A percentile compares a stretch with the other conserved stretches of the same genome.
Conservation (phyloP, 2,888 invertebrate species). For the Mythimna albipuncta region DNA sequence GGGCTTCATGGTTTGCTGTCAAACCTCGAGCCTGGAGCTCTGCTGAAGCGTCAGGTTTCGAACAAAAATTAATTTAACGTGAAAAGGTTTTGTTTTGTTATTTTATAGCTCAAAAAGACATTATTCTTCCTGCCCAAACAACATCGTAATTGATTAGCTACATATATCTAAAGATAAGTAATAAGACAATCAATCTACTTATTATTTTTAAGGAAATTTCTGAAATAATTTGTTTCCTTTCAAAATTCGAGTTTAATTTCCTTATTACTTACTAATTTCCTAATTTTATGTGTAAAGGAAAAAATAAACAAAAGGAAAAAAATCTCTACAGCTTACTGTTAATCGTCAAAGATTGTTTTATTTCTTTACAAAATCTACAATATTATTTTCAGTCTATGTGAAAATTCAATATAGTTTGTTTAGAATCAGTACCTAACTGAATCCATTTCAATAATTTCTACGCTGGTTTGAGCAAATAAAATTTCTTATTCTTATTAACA, state of each 20-base stretch:
- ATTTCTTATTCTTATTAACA: too few species aligned
- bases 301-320: not conserved
- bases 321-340: slow-evolving; percentile 9
- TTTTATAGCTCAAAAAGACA: not conserved
- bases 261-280: slow-evolving; percentile 16
- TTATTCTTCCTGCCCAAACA: not conserved
- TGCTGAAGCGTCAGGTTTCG: too few species aligned
- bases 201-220: not conserved
- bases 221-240: not conserved
- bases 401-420: too few species aligned
- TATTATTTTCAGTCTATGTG: too few species aligned
- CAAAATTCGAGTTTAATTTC: slow-evolving; percentile 17
- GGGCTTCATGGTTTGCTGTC: too few species aligned
- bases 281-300: slow-evolving; percentile 17
- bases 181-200: not conserved
- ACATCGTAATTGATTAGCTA: not conserved
- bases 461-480: too few species aligned
- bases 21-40: too few species aligned
- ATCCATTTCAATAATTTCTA: too few species aligned
- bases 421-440: too few species aligned
- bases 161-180: not conserved
- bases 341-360: not conserved
- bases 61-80: not conserved
- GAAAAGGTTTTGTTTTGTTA: not conserved
- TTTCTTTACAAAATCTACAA: too few species aligned